A percentile compares a stretch with the other conserved stretches of the same genome.
Evolutionary conservation across 2,113 vertebrate species (phyloP).

Genomic region (Menidia beryllina): DNA sequence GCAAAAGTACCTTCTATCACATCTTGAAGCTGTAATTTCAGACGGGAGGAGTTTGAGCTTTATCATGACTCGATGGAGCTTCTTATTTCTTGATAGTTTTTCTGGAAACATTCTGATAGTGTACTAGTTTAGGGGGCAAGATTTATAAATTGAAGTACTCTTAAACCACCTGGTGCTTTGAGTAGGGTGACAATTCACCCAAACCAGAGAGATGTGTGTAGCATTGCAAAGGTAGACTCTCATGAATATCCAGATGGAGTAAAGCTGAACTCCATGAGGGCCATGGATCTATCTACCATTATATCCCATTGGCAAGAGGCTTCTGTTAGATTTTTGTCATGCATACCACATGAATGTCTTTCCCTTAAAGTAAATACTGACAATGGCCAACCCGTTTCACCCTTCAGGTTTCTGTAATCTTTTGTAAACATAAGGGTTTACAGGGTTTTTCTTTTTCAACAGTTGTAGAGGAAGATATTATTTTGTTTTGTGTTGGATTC

Average conservation of each 20-base stretch:
- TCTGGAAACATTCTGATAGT: not conserved
- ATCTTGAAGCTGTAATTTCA: constrained; percentile 22
- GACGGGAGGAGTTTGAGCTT: constrained; percentile 49
- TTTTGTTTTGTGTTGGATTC: not conserved
- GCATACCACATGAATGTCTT: constrained; percentile 21
- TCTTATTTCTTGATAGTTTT: not conserved
- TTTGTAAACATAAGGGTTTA: not conserved
- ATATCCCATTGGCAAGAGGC: constrained; percentile 33
- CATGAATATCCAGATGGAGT: constrained; percentile 27
- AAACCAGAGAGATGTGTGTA: constrained; percentile 46
- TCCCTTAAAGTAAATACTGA: constrained; percentile 30
- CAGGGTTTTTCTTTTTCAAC: no score
- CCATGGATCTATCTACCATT: not conserved
- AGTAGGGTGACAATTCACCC: constrained; percentile 41
- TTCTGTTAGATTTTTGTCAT: constrained; percentile 34
- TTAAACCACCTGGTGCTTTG: constrained; percentile 30
- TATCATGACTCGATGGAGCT: constrained; percentile 31
- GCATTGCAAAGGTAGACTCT: constrained; percentile 12
- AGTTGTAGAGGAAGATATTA: not conserved
- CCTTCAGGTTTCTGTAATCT: constrained; percentile 5
- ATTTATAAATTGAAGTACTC: constrained; percentile 30
- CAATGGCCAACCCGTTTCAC: constrained; percentile 21
- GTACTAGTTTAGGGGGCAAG: not conserved
- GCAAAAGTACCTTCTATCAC: constrained; percentile 56
- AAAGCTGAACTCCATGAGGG: constrained; percentile 18